Conservation (phyloP, 2,797 vertebrate species). For the Cuculus canorus region DNA sequence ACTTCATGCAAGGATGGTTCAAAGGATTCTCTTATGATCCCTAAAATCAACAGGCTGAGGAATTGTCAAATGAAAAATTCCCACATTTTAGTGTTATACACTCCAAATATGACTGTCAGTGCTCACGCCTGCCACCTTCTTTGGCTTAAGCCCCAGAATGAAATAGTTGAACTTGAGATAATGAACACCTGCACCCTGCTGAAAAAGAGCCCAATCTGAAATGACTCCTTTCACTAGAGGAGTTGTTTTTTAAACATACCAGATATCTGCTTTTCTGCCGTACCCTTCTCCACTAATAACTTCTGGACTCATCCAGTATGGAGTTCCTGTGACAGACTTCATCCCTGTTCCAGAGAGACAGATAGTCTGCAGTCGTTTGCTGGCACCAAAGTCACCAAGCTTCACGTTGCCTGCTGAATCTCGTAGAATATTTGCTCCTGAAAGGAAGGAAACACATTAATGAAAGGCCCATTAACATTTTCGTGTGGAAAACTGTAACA, state of each 20-base stretch:
- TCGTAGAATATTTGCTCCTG: slow-evolving; percentile 96
- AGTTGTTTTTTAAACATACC: slow-evolving; percentile 77
- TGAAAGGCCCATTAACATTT: background rate
- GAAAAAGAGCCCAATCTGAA: background rate
- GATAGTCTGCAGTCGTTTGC: slow-evolving; percentile 96
- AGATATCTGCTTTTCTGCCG: slow-evolving; percentile 97
- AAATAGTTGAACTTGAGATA: background rate
- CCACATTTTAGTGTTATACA: background rate
- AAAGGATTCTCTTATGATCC: background rate
- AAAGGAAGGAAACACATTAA: background rate
- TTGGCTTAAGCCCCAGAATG: background rate
- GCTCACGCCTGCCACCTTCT: background rate
- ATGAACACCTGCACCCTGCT: background rate
- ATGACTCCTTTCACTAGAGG: background rate
- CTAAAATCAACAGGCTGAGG: background rate
- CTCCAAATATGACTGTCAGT: background rate
- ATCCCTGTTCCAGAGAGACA: slow-evolving; percentile 97
- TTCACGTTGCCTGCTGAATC: slow-evolving; percentile 97
- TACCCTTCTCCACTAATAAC: slow-evolving; percentile 99
- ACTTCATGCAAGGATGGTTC: background rate
- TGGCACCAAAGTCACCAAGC: slow-evolving; percentile 97
- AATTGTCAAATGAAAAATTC: background rate
- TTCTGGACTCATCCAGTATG: slow-evolving; percentile 99
- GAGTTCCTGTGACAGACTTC: slow-evolving; percentile 96
- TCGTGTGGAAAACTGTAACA: background rate